Base-by-base conservation (phyloP, 2,797 vertebrate species). In the Aulostomus chinensis region DNA sequence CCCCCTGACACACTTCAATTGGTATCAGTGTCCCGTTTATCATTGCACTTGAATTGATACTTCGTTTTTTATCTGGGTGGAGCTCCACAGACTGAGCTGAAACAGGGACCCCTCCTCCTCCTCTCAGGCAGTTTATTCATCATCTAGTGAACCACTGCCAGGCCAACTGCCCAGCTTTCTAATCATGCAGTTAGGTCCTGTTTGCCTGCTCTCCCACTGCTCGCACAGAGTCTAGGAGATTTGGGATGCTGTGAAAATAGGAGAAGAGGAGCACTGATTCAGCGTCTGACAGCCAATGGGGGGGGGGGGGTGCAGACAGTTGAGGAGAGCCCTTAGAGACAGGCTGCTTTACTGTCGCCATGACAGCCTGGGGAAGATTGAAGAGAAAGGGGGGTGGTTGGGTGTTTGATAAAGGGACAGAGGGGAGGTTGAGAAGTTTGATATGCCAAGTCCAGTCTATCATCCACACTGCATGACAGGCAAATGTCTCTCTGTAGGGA, bases 321-420 rank as follows among this genome's bases (percentile, higher is more conserved):
- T 32, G 59, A 46, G 59, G 24, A 68, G 49, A 85, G 77, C 67
- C 82, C 81, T 68, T 47, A 41, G 82, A 85, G 76, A 87, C 48
- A 33, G 74, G 63, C 75, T 64, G 45, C 48, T 80, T 84, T 69
- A 45, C 58, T 3, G 38, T 91, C 80, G 70, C 88, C 87, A 89
- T 90, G 88, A 80, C 88, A 85, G 89, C 88, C 49, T 20, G 20
- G 41, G 38, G 59, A 26, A 45, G 79, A 80, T 53, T 47, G 37
- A 46, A 38, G 24, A 30, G 68, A 54, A 10, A 9, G 7, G 30
- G 9, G 41, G 26, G 40, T 50, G n/a, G n/a, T 39, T 45, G 34
- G 58, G 16, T 17, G 36, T 7, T 37, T 22, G 59, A 61, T 34
- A 49, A 49, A 41, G 12, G 10, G n/a, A 51, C 29, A 29, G 18